A percentile compares a stretch with the other conserved stretches of the same genome.
These are phyloP conservation scores for Pomatostomus ruficeps DNA, from an alignment of 2,113 vertebrate species.

Conservation along the genomic window DNA sequence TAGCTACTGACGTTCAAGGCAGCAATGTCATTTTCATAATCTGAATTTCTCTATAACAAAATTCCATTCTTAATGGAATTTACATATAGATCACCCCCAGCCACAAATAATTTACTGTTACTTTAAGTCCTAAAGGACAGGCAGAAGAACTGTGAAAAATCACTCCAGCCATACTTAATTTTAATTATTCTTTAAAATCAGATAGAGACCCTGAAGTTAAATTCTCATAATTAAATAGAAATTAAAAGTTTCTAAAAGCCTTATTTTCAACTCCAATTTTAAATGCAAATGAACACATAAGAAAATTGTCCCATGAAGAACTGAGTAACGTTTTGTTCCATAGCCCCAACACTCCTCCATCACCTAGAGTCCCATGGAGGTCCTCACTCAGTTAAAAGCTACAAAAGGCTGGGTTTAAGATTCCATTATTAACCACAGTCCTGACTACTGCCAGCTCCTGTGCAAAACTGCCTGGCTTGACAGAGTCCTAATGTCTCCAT, in stretches of 20 bases:
- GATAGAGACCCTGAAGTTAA: conserved; percentile 83
- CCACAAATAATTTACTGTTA: conserved; percentile 88
- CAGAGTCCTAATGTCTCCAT: background rate
- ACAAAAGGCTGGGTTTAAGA: background rate
- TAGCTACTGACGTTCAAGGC: conserved; percentile 70
- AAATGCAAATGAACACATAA: conserved; percentile 73
- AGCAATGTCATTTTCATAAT: conserved; percentile 79
- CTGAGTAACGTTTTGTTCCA: background rate
- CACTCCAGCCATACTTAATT: conserved; percentile 88
- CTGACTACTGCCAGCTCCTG: background rate
- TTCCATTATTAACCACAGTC: background rate
- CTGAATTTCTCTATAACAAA: conserved; percentile 78
- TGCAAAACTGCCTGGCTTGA: background rate
- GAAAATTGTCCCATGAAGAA: conserved; percentile 32
- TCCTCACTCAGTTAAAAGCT: background rate
- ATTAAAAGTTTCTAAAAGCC: conserved; percentile 84
- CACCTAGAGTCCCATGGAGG: background rate
- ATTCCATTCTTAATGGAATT: conserved; percentile 86
- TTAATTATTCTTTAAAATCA: conserved; percentile 96
- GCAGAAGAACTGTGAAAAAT: conserved; percentile 77
- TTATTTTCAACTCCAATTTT: conserved; percentile 75
- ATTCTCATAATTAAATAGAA: conserved; percentile 84
- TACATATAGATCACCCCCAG: conserved; percentile 85
- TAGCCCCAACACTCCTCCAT: background rate
- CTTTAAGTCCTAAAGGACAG: conserved; percentile 83